Evolutionary conservation across 2,113 vertebrate genomes (phyloP), one percentile per base, ranked within the genome.

Genomic region (Rhinolophus sinicus): DNA sequence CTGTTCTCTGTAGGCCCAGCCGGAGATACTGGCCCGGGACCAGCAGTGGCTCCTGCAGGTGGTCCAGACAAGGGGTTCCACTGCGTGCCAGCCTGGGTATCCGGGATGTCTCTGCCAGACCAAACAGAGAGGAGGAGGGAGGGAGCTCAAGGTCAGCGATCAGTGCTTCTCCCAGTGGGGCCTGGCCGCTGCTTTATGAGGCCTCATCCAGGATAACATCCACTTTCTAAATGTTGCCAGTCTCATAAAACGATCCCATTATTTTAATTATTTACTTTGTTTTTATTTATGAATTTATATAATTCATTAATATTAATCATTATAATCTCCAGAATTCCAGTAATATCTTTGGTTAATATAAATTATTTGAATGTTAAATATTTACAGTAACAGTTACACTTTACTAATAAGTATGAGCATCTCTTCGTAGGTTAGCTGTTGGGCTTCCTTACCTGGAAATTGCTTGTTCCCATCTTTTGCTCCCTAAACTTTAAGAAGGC

Each of bases 181-280:
- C 50, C 18, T 73, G 54, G 76, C 84, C 80, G 88, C 35, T 3
- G 8, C 84, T 21, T 50, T 19, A 38, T 50, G 44, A 62, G 58
- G 44, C 12, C 60, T 81, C 18, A 10, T 30, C 65, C 28, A 76
- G 40, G 18, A n/a, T 33, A 65, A 38, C 35, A 80, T 40, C n/a
- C 22, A 35, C n/a, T 73, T 60, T 38, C 75, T 84, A n/a, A 88
- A 62, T 75, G 9, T 30, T 72, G n/a, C 38, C n/a, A 8, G 24
- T 76, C 62, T 86, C 19, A 0, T 52, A 30, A 64, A 90, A 62
- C 56, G 26, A 2, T 62, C 75, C 92, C 84, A 18, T 87, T 87
- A 87, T 90, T 77, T 87, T 60, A 78, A 38, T 73, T 47, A 83
- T 54, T 95, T 76, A 33, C 72, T 85, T 73, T 82, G 19, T 47